Conservation (phyloP, 2,113 vertebrate species). For the Heloderma charlesbogerti region DNA sequence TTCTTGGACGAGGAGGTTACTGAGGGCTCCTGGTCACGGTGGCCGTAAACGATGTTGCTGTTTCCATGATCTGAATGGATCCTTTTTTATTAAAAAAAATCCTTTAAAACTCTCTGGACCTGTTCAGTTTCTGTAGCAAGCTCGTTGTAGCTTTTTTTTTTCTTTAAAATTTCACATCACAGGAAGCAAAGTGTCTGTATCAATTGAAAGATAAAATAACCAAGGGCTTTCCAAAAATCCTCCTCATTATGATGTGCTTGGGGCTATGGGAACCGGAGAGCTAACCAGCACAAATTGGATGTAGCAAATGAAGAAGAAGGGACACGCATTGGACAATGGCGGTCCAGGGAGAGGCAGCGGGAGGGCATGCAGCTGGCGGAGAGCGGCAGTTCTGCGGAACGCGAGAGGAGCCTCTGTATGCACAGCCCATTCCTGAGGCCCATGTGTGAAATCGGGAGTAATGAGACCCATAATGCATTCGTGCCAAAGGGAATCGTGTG, state of each 20-base stretch:
- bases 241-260: not conserved
- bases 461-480: not conserved
- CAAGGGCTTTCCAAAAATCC: not conserved
- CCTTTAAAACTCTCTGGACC: not conserved
- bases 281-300: not conserved
- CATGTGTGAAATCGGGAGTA: slow-evolving; percentile 4
- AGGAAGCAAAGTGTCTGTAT: not conserved
- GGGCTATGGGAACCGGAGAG: not conserved
- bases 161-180: not conserved
- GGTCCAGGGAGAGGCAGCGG: too few species aligned
- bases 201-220: not conserved
- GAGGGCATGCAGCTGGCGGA: not conserved
- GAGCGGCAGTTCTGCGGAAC: not conserved
- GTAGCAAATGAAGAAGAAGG: not conserved
- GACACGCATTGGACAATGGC: not conserved
- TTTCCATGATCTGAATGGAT: not conserved
- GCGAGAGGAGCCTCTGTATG: not conserved
- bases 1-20: not conserved
- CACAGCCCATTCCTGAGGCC: not conserved
- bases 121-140: not conserved
- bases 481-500: not conserved
- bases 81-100: not conserved
- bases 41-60: too few species aligned
- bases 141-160: not conserved
- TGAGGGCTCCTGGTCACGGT: not conserved